These are phyloP conservation scores for Eutolmus rufibarbis DNA, from an alignment of 2,888 invertebrate species.

Conservation along the genomic window DNA sequence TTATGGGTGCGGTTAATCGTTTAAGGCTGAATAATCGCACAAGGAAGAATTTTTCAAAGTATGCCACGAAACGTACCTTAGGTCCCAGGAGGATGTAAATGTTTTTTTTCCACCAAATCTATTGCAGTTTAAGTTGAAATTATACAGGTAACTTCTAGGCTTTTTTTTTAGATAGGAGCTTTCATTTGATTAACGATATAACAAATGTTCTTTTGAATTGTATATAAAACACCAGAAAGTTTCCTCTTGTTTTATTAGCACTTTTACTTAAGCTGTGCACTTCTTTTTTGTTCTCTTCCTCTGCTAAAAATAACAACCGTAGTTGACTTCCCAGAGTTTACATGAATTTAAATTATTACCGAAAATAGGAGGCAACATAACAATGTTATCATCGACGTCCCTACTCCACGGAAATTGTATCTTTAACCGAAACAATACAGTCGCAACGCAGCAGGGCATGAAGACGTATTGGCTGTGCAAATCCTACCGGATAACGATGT, in stretches of 20 bases:
- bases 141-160: background rate
- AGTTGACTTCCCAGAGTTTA: background rate
- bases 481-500: conserved; percentile 63
- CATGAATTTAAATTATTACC: conserved; percentile 13
- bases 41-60: too few species aligned
- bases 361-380: conserved; percentile 50
- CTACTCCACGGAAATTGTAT: conserved; percentile 62
- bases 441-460: conserved; percentile 64
- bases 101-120: background rate
- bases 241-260: background rate
- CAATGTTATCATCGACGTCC: conserved; percentile 63
- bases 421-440: conserved; percentile 63
- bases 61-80: too few species aligned
- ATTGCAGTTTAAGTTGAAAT: background rate
- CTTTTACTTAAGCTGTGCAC: background rate
- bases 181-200: background rate
- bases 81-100: background rate
- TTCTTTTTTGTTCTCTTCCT: background rate
- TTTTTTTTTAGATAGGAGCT: background rate
- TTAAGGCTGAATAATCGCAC: too few species aligned
- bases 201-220: background rate
- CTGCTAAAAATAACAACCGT: background rate
- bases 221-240: background rate
- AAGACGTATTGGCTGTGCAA: conserved; percentile 64
- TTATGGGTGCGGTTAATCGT: too few species aligned